Evolutionary conservation across 2,888 invertebrate species (phyloP).

Genomic region (Phortica magna): DNA sequence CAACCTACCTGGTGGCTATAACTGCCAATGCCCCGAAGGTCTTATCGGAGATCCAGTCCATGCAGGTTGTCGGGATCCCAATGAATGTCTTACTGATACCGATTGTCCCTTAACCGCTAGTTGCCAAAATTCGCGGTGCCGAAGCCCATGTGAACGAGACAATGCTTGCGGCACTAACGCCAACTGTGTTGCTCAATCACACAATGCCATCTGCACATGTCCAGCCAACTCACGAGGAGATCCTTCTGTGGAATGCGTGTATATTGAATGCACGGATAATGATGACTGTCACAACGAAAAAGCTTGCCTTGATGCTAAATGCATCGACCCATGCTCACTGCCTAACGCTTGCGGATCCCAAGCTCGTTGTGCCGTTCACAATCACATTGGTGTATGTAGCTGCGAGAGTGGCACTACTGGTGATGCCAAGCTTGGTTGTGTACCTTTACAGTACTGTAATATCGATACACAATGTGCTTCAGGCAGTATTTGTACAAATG

Average conservation of each 20-base stretch:
- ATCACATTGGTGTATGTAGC: conserved; percentile 90
- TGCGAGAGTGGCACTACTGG: conserved; percentile 91
- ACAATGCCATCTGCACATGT: conserved; percentile 87
- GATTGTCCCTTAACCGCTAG: conserved; percentile 89
- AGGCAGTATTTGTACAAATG: conserved; percentile 90
- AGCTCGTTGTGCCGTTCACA: conserved; percentile 86
- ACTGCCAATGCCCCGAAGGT: conserved; percentile 88
- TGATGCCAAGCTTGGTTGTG: conserved; percentile 91
- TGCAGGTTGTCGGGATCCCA: conserved; percentile 88
- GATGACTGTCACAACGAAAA: conserved; percentile 85
- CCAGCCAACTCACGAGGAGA: conserved; percentile 87
- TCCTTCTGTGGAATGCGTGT: conserved; percentile 84
- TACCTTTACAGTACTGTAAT: conserved; percentile 89
- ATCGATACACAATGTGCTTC: conserved; percentile 89
- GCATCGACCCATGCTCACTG: conserved; percentile 89
- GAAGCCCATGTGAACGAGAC: conserved; percentile 85
- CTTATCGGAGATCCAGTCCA: conserved; percentile 86
- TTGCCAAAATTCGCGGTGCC: conserved; percentile 86
- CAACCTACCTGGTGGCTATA: conserved; percentile 88
- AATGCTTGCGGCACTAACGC: conserved; percentile 87
- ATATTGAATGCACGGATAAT: conserved; percentile 88
- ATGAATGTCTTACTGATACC: conserved; percentile 87
- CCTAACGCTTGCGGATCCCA: conserved; percentile 90
- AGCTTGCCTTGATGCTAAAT: conserved; percentile 88
- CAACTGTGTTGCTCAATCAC: conserved; percentile 84